These are phyloP conservation scores for Scomber japonicus DNA, from an alignment of 2,113 vertebrate species.

Conservation along the genomic window DNA sequence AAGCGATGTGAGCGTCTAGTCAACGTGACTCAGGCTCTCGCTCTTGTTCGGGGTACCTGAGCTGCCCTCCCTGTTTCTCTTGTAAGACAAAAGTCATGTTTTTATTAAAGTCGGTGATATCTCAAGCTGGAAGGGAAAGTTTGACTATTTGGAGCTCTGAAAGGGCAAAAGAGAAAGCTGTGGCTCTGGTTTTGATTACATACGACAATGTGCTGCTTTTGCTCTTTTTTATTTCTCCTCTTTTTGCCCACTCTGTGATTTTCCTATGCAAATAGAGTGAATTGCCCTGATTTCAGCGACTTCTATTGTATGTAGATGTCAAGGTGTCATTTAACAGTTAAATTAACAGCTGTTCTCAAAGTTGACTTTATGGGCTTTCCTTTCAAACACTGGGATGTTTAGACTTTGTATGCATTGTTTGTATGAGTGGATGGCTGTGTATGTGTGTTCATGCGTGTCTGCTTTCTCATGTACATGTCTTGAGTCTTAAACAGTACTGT, in stretches of 20 bases:
- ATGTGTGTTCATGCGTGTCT: background rate
- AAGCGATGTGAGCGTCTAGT: constrained; percentile 39
- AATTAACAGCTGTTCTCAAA: constrained; percentile 37
- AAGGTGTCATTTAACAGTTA: constrained; percentile 62
- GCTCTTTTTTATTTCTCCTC: constrained; percentile 23
- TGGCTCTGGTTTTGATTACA: constrained; percentile 63
- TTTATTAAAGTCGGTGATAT: constrained; percentile 39
- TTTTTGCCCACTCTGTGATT: constrained; percentile 42
- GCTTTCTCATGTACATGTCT: constrained; percentile 7
- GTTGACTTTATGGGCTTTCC: constrained; percentile 35
- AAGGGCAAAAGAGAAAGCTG: constrained; percentile 33
- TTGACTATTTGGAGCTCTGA: constrained; percentile 23
- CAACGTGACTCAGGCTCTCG: constrained; percentile 57
- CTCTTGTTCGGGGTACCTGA: constrained; percentile 47
- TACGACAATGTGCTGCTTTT: constrained; percentile 65
- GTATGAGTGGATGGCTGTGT: constrained; percentile 12
- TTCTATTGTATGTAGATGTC: constrained; percentile 49
- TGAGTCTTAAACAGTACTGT: background rate
- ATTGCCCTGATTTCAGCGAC: constrained; percentile 49
- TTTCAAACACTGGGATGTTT: constrained; percentile 52
- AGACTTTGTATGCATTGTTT: constrained; percentile 29
- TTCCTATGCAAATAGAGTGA: constrained; percentile 47
- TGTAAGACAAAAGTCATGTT: constrained; percentile 49
- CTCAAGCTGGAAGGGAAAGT: constrained; percentile 27
- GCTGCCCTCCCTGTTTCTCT: constrained; percentile 36